phyloP scores from a whole-genome alignment of 2,797 vertebrate species.

The Clarias fuscus region DNA sequence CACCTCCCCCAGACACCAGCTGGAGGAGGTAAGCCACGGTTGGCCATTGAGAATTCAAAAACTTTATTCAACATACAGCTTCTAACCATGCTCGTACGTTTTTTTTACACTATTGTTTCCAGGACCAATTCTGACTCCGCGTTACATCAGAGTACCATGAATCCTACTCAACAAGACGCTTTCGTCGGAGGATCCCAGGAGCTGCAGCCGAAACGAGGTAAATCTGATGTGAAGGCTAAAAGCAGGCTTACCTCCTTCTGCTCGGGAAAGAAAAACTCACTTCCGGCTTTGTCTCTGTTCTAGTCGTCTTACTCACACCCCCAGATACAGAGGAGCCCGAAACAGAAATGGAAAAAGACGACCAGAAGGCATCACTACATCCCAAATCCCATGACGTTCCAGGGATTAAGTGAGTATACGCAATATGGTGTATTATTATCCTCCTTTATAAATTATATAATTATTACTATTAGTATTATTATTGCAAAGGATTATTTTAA shows the following conservation, averaged over 20 bases:
- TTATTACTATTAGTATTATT: neutral
- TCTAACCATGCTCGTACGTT: neutral
- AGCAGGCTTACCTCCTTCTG: neutral
- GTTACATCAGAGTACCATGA: slow-evolving; percentile 96
- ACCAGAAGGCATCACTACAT: slow-evolving; percentile 79
- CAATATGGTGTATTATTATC: neutral
- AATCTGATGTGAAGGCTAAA: slow-evolving; percentile 32
- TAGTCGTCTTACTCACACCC: slow-evolving; percentile 89
- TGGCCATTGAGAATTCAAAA: slow-evolving; percentile 31
- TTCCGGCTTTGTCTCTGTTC: slow-evolving; percentile 27
- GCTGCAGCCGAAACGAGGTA: slow-evolving; percentile 93
- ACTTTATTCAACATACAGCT: slow-evolving; percentile 16
- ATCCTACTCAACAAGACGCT: slow-evolving; percentile 85
- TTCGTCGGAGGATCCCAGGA: slow-evolving; percentile 91
- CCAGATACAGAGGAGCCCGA: slow-evolving; percentile 89
- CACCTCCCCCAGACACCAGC: slow-evolving; percentile 94
- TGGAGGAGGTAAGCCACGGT: slow-evolving; percentile 90
- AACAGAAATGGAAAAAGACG: slow-evolving; percentile 82
- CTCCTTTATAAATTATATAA: neutral
- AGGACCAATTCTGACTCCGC: slow-evolving; percentile 99
- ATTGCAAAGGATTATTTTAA: neutral
- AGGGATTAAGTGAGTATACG: slow-evolving; percentile 91
- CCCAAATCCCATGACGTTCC: slow-evolving; percentile 96
- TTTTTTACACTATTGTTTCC: slow-evolving; percentile 33
- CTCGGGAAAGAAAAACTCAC: slow-evolving; percentile 1